Evolutionary conservation across 2,113 vertebrate species (phyloP).

Genomic region (Nothocercus julius): DNA sequence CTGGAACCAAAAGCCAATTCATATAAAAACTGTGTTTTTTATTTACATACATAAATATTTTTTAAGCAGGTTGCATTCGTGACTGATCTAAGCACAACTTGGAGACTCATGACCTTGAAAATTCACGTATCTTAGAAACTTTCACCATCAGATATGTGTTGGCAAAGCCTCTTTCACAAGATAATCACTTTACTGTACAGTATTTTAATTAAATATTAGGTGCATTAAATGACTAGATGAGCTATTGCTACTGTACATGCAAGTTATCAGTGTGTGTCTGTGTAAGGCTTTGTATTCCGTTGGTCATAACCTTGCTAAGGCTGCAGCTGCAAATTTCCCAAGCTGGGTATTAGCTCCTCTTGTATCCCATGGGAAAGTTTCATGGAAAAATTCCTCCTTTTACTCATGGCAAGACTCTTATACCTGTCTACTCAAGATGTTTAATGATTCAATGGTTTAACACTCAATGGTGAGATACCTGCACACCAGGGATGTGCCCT

Average conservation of each 20-base stretch:
- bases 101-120: background rate
- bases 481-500: no score
- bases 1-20: rapidly evolving
- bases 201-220: background rate
- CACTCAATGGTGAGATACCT: rapidly evolving
- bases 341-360: background rate
- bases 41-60: background rate
- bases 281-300: background rate
- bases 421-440: background rate
- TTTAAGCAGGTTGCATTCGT: rapidly evolving
- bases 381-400: background rate
- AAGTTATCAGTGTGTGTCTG: background rate
- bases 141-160: background rate
- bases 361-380: background rate
- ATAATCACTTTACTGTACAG: background rate
- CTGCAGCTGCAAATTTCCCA: background rate
- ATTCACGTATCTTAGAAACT: background rate
- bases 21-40: background rate
- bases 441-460: background rate
- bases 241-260: no score
- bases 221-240: background rate
- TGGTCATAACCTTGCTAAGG: background rate
- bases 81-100: background rate
- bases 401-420: background rate
- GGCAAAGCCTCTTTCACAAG: background rate